Evolutionary conservation across 2,888 invertebrate species (phyloP).

Genomic region (Agriopis leucophaearia): DNA sequence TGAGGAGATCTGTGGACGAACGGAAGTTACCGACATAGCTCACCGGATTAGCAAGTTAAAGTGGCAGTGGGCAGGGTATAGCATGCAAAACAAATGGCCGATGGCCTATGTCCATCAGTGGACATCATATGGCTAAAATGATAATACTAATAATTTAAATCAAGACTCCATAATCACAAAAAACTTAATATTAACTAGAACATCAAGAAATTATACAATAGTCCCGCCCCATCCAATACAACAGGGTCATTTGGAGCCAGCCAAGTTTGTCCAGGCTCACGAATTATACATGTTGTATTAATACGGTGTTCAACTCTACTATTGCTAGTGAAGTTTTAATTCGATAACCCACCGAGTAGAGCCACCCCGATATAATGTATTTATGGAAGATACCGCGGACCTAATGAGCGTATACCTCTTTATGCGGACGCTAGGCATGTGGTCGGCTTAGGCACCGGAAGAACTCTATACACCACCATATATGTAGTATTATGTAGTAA

Average conservation of each 20-base stretch:
- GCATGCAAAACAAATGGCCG: no score
- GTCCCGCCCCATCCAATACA: not conserved
- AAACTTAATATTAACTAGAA: no score
- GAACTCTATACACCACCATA: conserved; percentile 8
- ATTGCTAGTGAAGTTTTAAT: conserved; percentile 77
- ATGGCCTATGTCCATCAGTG: no score
- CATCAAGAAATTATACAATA: no score
- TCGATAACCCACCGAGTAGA: conserved; percentile 49
- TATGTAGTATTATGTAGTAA: not conserved
- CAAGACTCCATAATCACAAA: no score
- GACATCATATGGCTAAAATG: no score
- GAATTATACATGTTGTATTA: conserved; percentile 86
- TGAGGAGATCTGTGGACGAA: no score
- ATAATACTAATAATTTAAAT: no score
- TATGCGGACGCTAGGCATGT: conserved; percentile 66
- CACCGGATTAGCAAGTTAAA: no score
- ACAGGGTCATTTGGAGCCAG: conserved; percentile 55
- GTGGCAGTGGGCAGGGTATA: no score
- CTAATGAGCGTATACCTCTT: conserved; percentile 84
- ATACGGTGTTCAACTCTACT: conserved; percentile 85
- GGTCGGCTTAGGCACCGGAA: conserved; percentile 51
- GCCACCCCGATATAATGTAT: conserved; percentile 80
- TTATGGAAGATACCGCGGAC: conserved; percentile 84
- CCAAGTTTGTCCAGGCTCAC: conserved; percentile 80
- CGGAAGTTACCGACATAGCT: no score